These are phyloP conservation scores for Hystrix brachyura DNA, from an alignment of 2,113 vertebrate genomes.

Conservation along the genomic window DNA sequence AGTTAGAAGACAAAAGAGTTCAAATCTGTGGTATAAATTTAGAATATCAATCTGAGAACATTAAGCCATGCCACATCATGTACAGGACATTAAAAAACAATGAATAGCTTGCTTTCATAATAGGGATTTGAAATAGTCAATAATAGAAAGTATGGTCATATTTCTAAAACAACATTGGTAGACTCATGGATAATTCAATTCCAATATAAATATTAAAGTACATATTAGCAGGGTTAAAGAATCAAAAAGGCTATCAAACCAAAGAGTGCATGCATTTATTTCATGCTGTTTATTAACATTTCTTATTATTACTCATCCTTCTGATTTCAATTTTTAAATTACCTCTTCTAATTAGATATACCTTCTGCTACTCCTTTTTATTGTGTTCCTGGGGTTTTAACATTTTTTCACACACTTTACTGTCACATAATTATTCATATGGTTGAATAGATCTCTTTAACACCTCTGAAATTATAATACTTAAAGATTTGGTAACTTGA, in stretches of 20 bases:
- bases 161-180: neutral
- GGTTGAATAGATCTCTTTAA: neutral
- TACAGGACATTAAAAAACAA: neutral
- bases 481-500: neutral
- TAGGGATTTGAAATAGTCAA: neutral
- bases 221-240: neutral
- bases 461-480: neutral
- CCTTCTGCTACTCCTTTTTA: neutral
- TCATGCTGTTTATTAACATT: neutral
- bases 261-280: neutral
- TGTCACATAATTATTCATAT: neutral
- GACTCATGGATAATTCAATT: neutral
- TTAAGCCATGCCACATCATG: neutral
- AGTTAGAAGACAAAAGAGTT: neutral
- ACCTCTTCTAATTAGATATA: neutral
- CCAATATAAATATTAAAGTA: neutral
- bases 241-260: neutral
- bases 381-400: neutral
- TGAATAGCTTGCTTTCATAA: neutral
- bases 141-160: neutral
- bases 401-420: neutral
- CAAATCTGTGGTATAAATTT: neutral
- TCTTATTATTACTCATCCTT: neutral
- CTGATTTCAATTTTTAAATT: constrained; percentile 17
- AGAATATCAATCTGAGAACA: neutral